Conservation (phyloP, 2,888 invertebrate species). For the Chouioia cunea region DNA sequence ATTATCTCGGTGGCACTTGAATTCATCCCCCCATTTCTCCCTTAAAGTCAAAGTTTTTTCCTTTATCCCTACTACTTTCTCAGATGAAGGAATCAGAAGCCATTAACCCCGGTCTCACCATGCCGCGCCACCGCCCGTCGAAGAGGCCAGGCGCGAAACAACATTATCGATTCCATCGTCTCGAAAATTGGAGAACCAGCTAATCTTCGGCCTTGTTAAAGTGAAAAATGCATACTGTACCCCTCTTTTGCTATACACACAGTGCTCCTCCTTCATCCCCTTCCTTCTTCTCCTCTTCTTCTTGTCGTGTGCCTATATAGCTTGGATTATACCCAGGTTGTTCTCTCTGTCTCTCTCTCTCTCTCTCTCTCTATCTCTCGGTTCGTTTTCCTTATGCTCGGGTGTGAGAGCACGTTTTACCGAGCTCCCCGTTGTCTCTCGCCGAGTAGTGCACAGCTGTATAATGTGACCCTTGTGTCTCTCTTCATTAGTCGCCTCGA, state of each 20-base stretch:
- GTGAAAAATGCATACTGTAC: constrained; percentile 30
- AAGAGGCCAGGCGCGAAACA: constrained; percentile 13
- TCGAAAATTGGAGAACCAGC: constrained; percentile 36
- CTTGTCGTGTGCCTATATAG: background rate
- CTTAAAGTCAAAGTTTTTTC: no score
- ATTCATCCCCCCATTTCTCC: no score
- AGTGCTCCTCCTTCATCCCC: background rate
- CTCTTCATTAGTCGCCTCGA: constrained; percentile 16
- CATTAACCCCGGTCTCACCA: no score
- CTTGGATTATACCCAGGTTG: background rate
- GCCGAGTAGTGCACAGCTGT: constrained; percentile 7
- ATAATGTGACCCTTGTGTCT: background rate
- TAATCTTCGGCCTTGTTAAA: constrained; percentile 37
- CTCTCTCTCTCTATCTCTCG: constrained; percentile 12
- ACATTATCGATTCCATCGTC: constrained; percentile 27
- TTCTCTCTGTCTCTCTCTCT: constrained; percentile 22
- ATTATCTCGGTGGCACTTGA: no score
- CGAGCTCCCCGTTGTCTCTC: background rate
- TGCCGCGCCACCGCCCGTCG: no score
- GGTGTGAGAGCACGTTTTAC: no score
- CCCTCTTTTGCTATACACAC: constrained; percentile 16
- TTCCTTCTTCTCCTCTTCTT: background rate
- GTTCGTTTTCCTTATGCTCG: constrained; percentile 33
- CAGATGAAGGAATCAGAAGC: no score
- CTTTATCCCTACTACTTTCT: no score